Conservation (phyloP, 2,797 vertebrate species). For the Acrossocheilus wenchowensis region DNA sequence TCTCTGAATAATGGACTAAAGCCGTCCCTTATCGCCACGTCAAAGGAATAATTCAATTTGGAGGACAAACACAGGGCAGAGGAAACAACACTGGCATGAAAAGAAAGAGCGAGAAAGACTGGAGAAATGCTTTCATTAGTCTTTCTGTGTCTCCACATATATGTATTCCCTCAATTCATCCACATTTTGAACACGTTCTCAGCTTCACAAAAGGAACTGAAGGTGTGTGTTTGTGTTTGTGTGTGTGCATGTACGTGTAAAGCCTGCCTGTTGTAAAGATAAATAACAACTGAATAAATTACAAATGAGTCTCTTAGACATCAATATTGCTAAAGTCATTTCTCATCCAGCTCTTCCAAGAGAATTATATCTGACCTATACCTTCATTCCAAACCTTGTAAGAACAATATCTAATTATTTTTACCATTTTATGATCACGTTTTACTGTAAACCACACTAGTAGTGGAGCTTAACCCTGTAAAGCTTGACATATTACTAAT, state of each 20-base stretch:
- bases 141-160: slow-evolving; percentile 50
- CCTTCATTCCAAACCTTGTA: not conserved
- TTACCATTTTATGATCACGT: not conserved
- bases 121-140: slow-evolving; percentile 55
- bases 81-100: slow-evolving; percentile 47
- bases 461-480: not conserved
- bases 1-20: slow-evolving; percentile 53
- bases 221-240: not conserved
- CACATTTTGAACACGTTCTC: slow-evolving; percentile 14
- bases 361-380: not conserved
- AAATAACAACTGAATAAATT: slow-evolving; percentile 9
- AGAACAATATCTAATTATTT: not conserved
- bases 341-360: not conserved
- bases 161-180: slow-evolving; percentile 60
- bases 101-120: slow-evolving; percentile 2
- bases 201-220: not conserved
- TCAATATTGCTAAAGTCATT: not conserved
- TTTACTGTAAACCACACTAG: not conserved
- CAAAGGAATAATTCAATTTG: slow-evolving; percentile 67
- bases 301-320: not conserved
- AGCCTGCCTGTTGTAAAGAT: not conserved
- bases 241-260: not conserved
- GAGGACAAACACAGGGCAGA: slow-evolving; percentile 66
- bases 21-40: slow-evolving; percentile 56
- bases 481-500: not conserved